Conservation (phyloP, 2,113 vertebrate species). For the Takifugu flavidus region DNA sequence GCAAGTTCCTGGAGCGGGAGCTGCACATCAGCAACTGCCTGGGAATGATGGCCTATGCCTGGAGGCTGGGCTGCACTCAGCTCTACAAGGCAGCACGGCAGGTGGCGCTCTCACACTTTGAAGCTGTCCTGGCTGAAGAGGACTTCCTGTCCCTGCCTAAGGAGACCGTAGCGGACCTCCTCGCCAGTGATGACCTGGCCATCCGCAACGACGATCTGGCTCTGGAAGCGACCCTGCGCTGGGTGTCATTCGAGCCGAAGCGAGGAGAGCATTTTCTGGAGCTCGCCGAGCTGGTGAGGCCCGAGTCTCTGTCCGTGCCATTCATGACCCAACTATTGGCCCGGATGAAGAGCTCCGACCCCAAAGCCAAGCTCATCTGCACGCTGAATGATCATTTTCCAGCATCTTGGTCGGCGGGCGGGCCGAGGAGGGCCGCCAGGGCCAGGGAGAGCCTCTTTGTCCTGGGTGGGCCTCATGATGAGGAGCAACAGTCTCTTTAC, state of each 20-base stretch:
- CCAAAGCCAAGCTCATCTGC: slow-evolving; percentile 73
- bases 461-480: slow-evolving; percentile 83
- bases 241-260: slow-evolving; percentile 75
- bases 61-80: slow-evolving; percentile 73
- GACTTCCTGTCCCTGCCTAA: slow-evolving; percentile 81
- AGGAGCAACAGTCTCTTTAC: slow-evolving; percentile 80
- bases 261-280: slow-evolving; percentile 80
- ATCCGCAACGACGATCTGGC: slow-evolving; percentile 78
- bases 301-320: slow-evolving; percentile 76
- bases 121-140: slow-evolving; percentile 69
- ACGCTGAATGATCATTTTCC: slow-evolving; percentile 78
- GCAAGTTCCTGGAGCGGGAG: slow-evolving; percentile 84
- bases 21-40: slow-evolving; percentile 84
- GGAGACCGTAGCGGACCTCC: slow-evolving; percentile 72
- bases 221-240: slow-evolving; percentile 79
- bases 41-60: slow-evolving; percentile 81
- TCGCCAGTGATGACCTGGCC: slow-evolving; percentile 79
- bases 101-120: slow-evolving; percentile 82
- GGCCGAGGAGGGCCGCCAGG: slow-evolving; percentile 55
- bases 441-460: slow-evolving; percentile 80
- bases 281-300: slow-evolving; percentile 78
- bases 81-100: slow-evolving; percentile 70
- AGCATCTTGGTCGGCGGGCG: slow-evolving; percentile 69
- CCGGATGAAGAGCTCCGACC: slow-evolving; percentile 67
- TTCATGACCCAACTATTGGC: slow-evolving; percentile 80